Conservation (phyloP, 1,140 invertebrate genomes). For the Arion vulgaris region DNA sequence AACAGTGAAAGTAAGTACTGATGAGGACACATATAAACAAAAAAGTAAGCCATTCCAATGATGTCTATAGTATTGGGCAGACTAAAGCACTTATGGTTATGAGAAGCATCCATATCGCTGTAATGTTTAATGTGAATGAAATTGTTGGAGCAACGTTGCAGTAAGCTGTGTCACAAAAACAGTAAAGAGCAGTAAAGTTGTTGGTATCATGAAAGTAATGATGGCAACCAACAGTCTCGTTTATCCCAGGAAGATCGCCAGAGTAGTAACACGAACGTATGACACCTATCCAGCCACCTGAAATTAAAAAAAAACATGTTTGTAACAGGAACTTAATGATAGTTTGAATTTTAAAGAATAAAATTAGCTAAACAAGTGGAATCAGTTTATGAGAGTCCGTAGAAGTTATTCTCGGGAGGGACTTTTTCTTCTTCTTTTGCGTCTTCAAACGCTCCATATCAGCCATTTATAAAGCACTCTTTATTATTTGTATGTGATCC, state of each 20-base stretch:
- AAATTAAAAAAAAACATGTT: constrained; percentile 23
- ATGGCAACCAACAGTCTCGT: constrained; percentile 58
- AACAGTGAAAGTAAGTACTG: too few species aligned
- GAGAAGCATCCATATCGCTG: neutral
- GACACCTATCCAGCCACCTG: constrained; percentile 55
- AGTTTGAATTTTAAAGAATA: too few species aligned
- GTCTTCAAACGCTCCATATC: too few species aligned
- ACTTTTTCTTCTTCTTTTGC: too few species aligned
- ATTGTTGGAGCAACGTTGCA: constrained; percentile 47
- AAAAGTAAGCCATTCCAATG: neutral
- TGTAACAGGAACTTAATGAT: too few species aligned
- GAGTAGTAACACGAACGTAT: constrained; percentile 50
- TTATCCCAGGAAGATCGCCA: constrained; percentile 48
- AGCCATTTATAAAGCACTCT: too few species aligned
- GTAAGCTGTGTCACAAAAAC: constrained; percentile 55
- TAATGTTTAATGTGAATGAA: neutral
- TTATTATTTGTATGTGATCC: too few species aligned
- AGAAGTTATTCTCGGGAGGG: too few species aligned
- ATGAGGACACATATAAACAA: neutral
- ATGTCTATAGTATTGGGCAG: neutral
- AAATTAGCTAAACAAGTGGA: too few species aligned
- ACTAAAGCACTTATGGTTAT: constrained; percentile 8
- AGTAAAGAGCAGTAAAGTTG: constrained; percentile 53
- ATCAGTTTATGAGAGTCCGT: too few species aligned
- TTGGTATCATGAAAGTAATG: constrained; percentile 41